These are phyloP conservation scores for Dromius quadrimaculatus DNA, from an alignment of 2,888 invertebrate species.

Conservation along the genomic window DNA sequence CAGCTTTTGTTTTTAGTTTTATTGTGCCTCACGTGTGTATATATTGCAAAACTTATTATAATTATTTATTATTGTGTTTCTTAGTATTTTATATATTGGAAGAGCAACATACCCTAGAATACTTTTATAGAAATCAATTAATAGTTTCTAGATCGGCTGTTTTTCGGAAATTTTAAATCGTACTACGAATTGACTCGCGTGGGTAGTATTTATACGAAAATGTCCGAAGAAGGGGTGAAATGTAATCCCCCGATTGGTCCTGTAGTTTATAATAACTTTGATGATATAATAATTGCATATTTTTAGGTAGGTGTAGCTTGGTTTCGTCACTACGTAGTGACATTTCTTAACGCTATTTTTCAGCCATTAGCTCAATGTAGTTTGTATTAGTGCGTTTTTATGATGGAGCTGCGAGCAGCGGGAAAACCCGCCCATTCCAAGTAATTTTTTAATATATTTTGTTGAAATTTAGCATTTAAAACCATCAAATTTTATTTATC, in stretches of 20 bases:
- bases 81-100: conserved; percentile 45
- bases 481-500: no score
- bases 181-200: conserved; percentile 32
- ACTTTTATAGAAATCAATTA: no score
- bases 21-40: conserved; percentile 46
- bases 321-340: conserved; percentile 45
- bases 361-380: conserved; percentile 52
- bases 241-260: conserved; percentile 30
- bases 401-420: no score
- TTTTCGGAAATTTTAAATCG: conserved; percentile 44
- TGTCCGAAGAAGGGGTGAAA: conserved; percentile 30
- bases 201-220: conserved; percentile 42
- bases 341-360: conserved; percentile 48
- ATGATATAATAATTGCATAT: conserved; percentile 46
- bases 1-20: conserved; percentile 46
- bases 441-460: no score
- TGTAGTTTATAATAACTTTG: conserved; percentile 45
- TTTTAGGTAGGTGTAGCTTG: conserved; percentile 49
- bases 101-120: conserved; percentile 26
- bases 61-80: conserved; percentile 46
- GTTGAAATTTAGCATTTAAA: no score
- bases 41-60: conserved; percentile 47
- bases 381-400: conserved; percentile 53
- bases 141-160: no score
- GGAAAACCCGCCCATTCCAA: no score